Base-by-base conservation (phyloP, 2,888 invertebrate genomes). In the Cheilosia impressa region DNA sequence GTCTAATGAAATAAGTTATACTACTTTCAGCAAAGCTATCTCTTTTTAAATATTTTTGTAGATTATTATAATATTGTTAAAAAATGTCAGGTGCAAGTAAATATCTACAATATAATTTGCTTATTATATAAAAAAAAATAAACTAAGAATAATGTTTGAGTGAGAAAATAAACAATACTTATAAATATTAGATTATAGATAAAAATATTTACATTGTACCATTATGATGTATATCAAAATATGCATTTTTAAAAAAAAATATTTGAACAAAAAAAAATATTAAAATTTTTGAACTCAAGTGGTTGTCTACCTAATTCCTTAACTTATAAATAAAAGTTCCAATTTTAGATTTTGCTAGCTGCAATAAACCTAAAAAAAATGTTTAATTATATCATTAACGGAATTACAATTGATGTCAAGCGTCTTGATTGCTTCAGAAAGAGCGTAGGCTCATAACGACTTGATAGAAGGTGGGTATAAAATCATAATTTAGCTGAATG, bases 101-200 rank as follows among this genome's bases (percentile, higher is more conserved):
- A 68, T 52, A 62, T 45, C 52, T 34, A 62, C 47, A 55, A 19
- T 72, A 55, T 55, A 65, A 77, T 75, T 79, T 78, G 83, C 84
- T 79, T 76, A 63, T 79, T 75, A 45, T 17, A 50, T 41, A 50
- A 27, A 43, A 58, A 60, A 63, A 58, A 72, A 53, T 72, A 76
- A 77, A 81, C 76, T 80, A 87, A 87, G 88, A 89, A 90, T 89
- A 91, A 90, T 91, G 91, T 91, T 90, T 91, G 91, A 91, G 91
- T 91, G 91, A 91, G 91, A 91, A 91, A 90, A 87, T 90, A 91
- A 91, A 91, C 91, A 91, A 91, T 91, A 91, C 91, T 90, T 91
- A 91, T 91, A 91, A 84, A 84, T 84, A 84, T 79, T 84, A 84
- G 84, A 84, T 79, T 76, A 66, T 80, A 84, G 84, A 84, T 80